phyloP scores from a whole-genome alignment of 53 echinoderm and acorn worm genomes.

The Stichopus horrens region DNA sequence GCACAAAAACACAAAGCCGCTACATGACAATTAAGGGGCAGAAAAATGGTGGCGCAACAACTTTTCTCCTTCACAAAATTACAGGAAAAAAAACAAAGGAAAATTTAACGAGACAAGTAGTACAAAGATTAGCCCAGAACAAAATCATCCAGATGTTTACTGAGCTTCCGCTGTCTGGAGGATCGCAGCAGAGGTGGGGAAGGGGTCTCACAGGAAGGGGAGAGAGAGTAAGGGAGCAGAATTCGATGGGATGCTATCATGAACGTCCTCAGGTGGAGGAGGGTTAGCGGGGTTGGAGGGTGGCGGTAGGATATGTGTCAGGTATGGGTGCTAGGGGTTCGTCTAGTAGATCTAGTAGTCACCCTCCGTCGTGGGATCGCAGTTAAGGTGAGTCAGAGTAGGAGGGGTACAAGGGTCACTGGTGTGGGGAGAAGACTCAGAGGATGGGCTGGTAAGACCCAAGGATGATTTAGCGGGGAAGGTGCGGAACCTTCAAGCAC shows the following conservation, averaged over 20 bases:
- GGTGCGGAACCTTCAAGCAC: constrained; percentile 41
- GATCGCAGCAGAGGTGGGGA: neutral
- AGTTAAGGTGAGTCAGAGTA: too few species aligned
- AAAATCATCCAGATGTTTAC: neutral
- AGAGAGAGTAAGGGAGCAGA: neutral
- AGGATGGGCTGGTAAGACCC: neutral
- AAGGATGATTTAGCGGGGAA: neutral
- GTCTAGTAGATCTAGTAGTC: too few species aligned
- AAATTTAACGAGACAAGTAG: neutral
- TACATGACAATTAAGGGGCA: too few species aligned
- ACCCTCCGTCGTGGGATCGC: neutral
- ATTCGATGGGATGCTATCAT: neutral
- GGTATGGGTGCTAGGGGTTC: neutral
- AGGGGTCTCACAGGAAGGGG: neutral
- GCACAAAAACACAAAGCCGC: too few species aligned
- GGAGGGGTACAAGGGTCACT: neutral
- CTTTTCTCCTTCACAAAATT: neutral
- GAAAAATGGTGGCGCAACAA: neutral
- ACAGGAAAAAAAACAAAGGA: neutral
- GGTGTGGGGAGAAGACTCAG: neutral
- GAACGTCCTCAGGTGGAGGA: neutral
- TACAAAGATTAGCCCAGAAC: neutral
- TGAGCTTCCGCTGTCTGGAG: neutral
- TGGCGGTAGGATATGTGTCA: neutral
- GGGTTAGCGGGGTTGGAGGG: neutral